Evolutionary conservation across 37 sponge, comb jelly and placozoan genomes (phyloP), one percentile per base, ranked within the genome.

Genomic region (Beroe forskalii): DNA sequence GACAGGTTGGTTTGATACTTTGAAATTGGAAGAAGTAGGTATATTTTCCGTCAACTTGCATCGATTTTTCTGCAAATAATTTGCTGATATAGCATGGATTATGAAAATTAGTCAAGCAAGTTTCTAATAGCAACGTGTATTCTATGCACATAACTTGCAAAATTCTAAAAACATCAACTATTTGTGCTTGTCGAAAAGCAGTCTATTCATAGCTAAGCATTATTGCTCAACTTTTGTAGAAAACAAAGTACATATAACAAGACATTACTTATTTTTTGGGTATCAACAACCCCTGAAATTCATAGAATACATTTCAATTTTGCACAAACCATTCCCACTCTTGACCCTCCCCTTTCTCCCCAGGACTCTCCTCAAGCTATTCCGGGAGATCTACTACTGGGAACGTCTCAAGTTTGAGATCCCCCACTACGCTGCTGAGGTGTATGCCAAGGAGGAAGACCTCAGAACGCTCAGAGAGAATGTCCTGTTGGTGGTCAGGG

Each of bases 401-500:
- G 99, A 96, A 92, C 91, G 96, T 30, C 92, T 98, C 72, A 90
- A 94, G 63, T 98, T 98, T 75, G 99, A 98, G 90, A 92, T 96
- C 36, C 99, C 99, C 12, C 96, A 98, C 94, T 98, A 95, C 89
- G 92, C 95, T 4, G 76, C 90, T 2, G 94, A 93, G 64, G 92
- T 98, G 72, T 96, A 96, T 89, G 41, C 92, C 30, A 86, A 67
- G 76, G 91, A 95, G 76, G 99, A 98, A 89, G 92, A 94, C 14
- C 93, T 98, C 40, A 90, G 99, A 0, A 91, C 92, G 27, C 92
- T 96, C 69, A 91, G 99, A 41, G 99, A 98, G 89, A 96, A 98
- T 66, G 96, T 98, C 22, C 76, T 98, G 33, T 93, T 98, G 27
- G 93, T 98, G 12, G 95, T 96, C 4, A 32, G 99, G 39, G 96